Conservation (phyloP, 2,113 vertebrate species). For the Petroica traversi region DNA sequence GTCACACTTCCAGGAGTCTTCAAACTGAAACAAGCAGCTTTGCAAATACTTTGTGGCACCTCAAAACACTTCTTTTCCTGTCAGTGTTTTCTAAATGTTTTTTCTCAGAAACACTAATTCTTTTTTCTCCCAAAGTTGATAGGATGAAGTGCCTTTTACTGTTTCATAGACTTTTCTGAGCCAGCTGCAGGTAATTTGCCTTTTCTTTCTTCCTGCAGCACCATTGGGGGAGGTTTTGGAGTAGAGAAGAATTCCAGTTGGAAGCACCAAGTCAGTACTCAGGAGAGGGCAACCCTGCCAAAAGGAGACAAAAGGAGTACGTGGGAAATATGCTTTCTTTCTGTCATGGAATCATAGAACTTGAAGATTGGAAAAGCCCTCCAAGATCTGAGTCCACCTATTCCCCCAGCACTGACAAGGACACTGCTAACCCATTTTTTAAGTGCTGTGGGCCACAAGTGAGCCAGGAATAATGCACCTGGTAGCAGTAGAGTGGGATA, state of each 20-base stretch:
- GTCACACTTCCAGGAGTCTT: neutral
- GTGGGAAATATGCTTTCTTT: rapidly evolving
- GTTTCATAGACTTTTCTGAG: neutral
- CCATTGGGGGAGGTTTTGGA: neutral
- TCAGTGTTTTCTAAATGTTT: neutral
- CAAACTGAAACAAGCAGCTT: neutral
- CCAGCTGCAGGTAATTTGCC: neutral
- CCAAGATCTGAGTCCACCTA: neutral
- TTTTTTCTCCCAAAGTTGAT: neutral
- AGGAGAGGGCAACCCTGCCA: neutral
- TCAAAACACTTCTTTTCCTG: neutral
- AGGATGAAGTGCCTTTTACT: neutral
- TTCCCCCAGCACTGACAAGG: neutral
- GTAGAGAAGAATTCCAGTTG: neutral
- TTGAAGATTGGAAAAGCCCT: neutral
- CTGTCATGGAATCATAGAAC: neutral
- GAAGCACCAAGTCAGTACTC: neutral
- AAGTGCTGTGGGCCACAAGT: rapidly evolving
- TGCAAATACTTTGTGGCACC: neutral
- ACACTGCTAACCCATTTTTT: rapidly evolving
- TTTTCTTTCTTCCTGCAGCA: rapidly evolving
- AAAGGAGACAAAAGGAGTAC: neutral
- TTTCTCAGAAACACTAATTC: neutral
- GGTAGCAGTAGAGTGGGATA: neutral
- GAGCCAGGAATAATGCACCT: neutral